Evolutionary conservation across 1,140 invertebrate genomes (phyloP).

Genomic region (Philopotamus ludificatus): DNA sequence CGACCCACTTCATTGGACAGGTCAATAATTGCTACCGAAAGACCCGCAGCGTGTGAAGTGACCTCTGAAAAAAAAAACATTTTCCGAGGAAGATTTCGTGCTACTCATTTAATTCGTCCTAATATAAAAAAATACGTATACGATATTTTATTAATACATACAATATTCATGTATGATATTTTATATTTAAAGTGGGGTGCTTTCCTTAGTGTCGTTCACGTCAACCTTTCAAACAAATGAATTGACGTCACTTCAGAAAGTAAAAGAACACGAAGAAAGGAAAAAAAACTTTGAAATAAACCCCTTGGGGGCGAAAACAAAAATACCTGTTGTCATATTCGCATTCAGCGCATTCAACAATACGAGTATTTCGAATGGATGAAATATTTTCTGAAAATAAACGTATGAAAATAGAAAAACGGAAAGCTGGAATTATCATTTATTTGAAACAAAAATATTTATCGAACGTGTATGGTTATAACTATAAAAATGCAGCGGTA

Average conservation of each 20-base stretch:
- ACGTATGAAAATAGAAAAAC: no score
- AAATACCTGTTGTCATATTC: slow-evolving; percentile 17
- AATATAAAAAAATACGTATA: neutral
- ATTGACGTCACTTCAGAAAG: slow-evolving; percentile 11
- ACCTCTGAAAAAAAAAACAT: neutral
- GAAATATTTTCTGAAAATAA: no score
- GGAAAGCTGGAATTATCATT: no score
- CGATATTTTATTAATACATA: neutral
- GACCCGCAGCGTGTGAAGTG: no score
- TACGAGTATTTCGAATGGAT: neutral
- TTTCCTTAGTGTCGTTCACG: slow-evolving; percentile 10
- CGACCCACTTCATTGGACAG: no score
- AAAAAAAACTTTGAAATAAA: slow-evolving; percentile 13
- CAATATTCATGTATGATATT: neutral
- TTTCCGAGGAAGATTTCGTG: neutral
- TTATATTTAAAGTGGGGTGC: neutral
- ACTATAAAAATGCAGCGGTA: no score
- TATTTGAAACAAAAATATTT: no score
- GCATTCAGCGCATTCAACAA: neutral
- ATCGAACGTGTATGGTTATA: no score
- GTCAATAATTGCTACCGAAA: no score
- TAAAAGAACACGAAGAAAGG: slow-evolving; percentile 14
- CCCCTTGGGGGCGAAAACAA: slow-evolving; percentile 9
- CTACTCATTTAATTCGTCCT: no score
- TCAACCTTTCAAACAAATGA: slow-evolving; percentile 29